Evolutionary conservation across 2,113 vertebrate species (phyloP).

Genomic region (Silurus asotus): DNA sequence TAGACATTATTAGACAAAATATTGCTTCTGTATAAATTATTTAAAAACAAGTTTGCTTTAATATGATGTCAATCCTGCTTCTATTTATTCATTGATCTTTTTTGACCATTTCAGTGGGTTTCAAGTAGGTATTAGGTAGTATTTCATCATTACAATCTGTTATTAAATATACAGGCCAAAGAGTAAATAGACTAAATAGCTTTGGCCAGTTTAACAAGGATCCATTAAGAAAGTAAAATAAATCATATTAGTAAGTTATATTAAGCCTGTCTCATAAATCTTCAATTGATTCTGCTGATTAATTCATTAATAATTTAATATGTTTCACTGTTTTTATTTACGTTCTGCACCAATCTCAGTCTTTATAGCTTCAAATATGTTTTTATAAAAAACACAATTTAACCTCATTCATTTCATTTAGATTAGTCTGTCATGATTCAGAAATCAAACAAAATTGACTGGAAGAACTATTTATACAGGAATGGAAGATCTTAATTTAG

Average conservation of each 20-base stretch:
- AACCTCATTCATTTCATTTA: background rate
- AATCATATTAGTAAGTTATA: background rate
- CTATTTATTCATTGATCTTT: too few species aligned
- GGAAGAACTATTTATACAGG: background rate
- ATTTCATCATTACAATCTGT: too few species aligned
- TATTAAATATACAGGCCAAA: too few species aligned
- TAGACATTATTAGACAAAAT: conserved; percentile 34
- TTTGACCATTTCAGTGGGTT: too few species aligned
- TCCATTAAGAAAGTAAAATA: background rate
- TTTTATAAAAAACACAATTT: background rate
- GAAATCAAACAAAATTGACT: background rate
- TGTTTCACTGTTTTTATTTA: background rate
- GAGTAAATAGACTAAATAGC: background rate
- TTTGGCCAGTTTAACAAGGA: background rate
- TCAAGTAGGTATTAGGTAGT: too few species aligned
- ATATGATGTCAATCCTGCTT: too few species aligned
- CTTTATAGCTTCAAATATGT: background rate
- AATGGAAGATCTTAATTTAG: background rate
- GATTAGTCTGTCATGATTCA: background rate
- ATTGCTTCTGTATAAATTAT: conserved; percentile 40
- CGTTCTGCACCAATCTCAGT: background rate
- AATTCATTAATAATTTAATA: background rate
- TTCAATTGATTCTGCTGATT: background rate
- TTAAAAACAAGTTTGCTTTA: too few species aligned
- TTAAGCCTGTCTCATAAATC: background rate